Conservation (phyloP, 2,113 vertebrate species). For the Mus pahari region DNA sequence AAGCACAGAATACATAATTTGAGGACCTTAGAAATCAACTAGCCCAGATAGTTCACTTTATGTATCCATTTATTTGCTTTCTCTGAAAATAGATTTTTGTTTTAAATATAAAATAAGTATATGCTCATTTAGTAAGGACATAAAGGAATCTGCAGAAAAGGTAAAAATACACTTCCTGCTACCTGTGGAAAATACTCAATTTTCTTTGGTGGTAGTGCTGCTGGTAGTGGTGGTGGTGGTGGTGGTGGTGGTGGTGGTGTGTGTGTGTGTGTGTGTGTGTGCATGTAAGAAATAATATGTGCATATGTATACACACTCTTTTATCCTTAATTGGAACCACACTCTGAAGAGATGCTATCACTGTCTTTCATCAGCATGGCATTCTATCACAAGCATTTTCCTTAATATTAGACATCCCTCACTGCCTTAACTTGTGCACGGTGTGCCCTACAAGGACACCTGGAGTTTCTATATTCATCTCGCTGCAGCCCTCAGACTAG, state of each 20-base stretch:
- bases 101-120: background rate
- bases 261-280: background rate
- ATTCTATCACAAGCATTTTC: background rate
- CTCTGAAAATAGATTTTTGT: slow-evolving; percentile 31
- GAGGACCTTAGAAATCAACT: background rate
- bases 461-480: background rate
- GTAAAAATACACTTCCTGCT: slow-evolving; percentile 30
- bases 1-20: background rate
- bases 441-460: background rate
- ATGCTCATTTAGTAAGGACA: background rate
- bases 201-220: background rate
- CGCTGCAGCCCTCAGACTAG: background rate
- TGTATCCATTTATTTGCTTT: slow-evolving; percentile 40
- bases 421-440: background rate
- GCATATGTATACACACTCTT: background rate
- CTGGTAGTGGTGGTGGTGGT: background rate
- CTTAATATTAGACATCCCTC: background rate
- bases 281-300: background rate
- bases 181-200: background rate
- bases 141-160: slow-evolving; percentile 25
- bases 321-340: slow-evolving; percentile 34
- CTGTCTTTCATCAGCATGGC: background rate
- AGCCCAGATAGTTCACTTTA: background rate
- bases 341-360: background rate
- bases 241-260: background rate